These are phyloP conservation scores for Zenarchopterus dispar DNA, from an alignment of 2,797 vertebrate species.

Conservation along the genomic window DNA sequence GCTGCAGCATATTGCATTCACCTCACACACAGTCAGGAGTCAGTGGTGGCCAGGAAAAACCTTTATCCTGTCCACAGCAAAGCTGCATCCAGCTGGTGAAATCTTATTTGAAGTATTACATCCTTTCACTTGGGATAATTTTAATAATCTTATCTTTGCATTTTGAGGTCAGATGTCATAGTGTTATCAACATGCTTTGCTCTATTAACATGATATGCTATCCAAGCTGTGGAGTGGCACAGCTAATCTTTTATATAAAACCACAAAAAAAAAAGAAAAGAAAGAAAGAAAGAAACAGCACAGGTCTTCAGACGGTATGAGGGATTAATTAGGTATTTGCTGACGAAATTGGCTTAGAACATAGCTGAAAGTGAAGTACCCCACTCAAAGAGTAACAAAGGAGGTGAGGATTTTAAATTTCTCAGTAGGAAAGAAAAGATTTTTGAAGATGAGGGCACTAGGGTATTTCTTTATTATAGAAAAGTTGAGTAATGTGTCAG, in stretches of 20 bases:
- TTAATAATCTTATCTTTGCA: constrained; percentile 38
- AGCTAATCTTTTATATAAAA: constrained; percentile 45
- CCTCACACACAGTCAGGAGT: background rate
- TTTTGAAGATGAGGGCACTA: constrained; percentile 22
- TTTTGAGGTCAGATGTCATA: constrained; percentile 38
- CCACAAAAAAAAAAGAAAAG: constrained; percentile 16
- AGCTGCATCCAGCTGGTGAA: constrained; percentile 11
- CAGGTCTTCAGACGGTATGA: constrained; percentile 7
- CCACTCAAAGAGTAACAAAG: constrained; percentile 15
- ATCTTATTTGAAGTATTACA: constrained; percentile 27
- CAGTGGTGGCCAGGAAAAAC: constrained; percentile 1
- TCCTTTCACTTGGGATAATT: constrained; percentile 20
- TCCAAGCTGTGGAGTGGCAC: constrained; percentile 12
- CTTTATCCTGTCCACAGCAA: background rate
- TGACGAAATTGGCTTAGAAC: constrained; percentile 36
- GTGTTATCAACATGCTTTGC: constrained; percentile 13
- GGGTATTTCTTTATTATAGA: constrained; percentile 20
- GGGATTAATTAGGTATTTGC: constrained; percentile 33
- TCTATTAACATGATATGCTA: constrained; percentile 26
- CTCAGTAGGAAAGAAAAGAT: constrained; percentile 29
- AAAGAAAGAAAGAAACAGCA: constrained; percentile 37
- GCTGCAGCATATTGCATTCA: constrained; percentile 12
- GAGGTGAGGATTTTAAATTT: constrained; percentile 19
- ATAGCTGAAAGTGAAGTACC: constrained; percentile 29
- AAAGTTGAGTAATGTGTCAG: constrained; percentile 33